phyloP scores from a whole-genome alignment of 2,888 invertebrate genomes.

The Drosophila macrospina region DNA sequence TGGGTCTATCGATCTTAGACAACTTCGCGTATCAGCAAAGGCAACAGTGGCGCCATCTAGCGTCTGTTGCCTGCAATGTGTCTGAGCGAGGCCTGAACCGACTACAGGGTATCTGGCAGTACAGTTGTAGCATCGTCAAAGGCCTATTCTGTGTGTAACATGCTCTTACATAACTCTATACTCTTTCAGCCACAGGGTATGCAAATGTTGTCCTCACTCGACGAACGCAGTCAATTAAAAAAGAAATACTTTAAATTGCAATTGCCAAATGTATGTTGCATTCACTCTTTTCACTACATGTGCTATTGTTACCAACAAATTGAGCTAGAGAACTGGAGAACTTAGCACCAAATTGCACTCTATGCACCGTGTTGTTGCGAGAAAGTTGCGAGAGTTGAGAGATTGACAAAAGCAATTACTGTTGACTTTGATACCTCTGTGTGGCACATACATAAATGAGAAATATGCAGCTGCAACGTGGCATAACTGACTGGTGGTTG shows the following conservation, averaged over 20 bases:
- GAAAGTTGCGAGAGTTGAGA: slow-evolving; percentile 14
- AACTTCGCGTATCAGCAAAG: too few species aligned
- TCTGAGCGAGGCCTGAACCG: too few species aligned
- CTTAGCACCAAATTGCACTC: background rate
- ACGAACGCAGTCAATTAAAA: background rate
- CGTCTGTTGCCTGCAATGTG: too few species aligned
- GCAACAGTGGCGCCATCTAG: too few species aligned
- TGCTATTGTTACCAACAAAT: background rate
- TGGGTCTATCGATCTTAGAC: too few species aligned
- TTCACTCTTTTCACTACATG: background rate
- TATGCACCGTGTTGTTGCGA: background rate
- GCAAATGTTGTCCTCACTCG: background rate
- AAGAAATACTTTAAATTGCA: background rate
- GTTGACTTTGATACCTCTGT: slow-evolving; percentile 1
- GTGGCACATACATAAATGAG: background rate
- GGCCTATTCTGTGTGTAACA: too few species aligned
- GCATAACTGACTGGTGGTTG: slow-evolving; percentile 3
- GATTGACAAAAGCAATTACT: slow-evolving; percentile 11
- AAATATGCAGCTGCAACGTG: background rate
- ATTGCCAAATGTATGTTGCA: background rate
- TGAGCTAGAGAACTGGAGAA: background rate
- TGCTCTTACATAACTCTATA: too few species aligned
- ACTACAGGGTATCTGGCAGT: background rate
- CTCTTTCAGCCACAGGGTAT: background rate
- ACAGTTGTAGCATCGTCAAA: background rate